These are phyloP conservation scores for Perccottus glenii DNA, from an alignment of 2,113 vertebrate genomes.

Conservation along the genomic window DNA sequence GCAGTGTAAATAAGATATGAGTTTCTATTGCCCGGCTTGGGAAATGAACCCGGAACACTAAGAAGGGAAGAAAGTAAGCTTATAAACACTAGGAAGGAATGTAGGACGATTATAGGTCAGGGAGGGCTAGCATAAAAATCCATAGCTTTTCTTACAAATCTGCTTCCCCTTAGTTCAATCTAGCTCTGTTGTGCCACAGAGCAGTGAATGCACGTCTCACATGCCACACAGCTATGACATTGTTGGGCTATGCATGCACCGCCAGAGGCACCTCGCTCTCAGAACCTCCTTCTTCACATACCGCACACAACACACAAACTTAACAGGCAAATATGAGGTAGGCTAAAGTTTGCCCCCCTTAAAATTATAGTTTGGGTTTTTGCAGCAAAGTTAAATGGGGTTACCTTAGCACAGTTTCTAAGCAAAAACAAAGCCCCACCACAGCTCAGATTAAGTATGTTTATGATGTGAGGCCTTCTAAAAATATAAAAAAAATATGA, in stretches of 20 bases:
- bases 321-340: constrained; percentile 36
- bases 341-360: constrained; percentile 21
- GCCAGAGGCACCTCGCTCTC: constrained; percentile 60
- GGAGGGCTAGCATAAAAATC: constrained; percentile 18
- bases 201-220: constrained; percentile 71
- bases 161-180: constrained; percentile 48
- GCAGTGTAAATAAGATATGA: constrained; percentile 70
- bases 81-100: constrained; percentile 39
- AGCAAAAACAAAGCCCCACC: constrained; percentile 16
- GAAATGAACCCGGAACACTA: constrained; percentile 67
- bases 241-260: constrained; percentile 60
- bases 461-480: too few species aligned
- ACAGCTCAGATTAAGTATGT: not conserved
- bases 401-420: too few species aligned
- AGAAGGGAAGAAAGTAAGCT: constrained; percentile 47
- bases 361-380: too few species aligned
- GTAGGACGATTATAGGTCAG: constrained; percentile 15
- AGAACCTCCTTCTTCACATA: constrained; percentile 57
- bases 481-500: not conserved
- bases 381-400: too few species aligned
- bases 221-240: constrained; percentile 72
- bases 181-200: constrained; percentile 48
- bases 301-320: constrained; percentile 58
- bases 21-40: constrained; percentile 65
- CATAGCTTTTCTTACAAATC: constrained; percentile 38